Conservation (phyloP, 37 sponge, comb jelly and placozoan species). For the Aphrocallistes beatrix region DNA sequence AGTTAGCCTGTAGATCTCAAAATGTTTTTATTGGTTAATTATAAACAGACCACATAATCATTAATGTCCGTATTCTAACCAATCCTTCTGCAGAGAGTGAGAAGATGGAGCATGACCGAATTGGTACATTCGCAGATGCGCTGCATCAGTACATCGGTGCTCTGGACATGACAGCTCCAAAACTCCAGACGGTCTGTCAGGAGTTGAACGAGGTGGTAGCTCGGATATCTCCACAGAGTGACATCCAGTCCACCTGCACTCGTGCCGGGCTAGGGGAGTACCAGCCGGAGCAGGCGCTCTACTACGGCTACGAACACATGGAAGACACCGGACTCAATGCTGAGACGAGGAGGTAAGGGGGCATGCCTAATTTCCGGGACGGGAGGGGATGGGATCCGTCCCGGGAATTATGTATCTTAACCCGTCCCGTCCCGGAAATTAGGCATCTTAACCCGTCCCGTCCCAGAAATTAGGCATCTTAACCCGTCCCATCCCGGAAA, state of each 20-base stretch:
- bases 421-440: no score
- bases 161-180: slow-evolving; percentile 8
- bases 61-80: neutral
- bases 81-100: neutral
- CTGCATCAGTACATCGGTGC: neutral
- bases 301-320: slow-evolving; percentile 9
- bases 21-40: no score
- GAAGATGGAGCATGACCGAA: neutral
- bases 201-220: neutral
- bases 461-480: no score
- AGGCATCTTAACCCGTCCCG: no score
- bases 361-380: neutral
- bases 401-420: no score
- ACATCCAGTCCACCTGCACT: neutral
- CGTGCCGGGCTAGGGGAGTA: neutral
- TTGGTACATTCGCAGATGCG: neutral
- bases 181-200: slow-evolving; percentile 4
- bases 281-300: neutral
- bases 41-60: no score
- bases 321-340: neutral
- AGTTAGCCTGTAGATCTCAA: no score
- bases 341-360: neutral
- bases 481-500: no score
- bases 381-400: no score
- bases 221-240: neutral